Evolutionary conservation across 2,888 invertebrate species (phyloP).

Genomic region (Himalopsyche japonica): DNA sequence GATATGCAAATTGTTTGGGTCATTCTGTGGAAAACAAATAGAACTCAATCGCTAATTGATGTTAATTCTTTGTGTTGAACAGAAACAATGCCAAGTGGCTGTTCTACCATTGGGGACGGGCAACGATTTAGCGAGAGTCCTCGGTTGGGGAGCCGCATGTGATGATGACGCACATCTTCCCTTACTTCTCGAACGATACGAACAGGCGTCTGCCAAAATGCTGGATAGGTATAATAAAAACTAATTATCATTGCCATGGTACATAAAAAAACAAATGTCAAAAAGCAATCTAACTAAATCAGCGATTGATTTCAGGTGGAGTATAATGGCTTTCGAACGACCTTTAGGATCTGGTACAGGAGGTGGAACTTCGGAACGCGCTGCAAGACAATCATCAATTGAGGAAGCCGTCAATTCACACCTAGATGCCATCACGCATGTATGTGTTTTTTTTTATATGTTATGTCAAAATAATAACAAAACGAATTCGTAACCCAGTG

Average conservation of each 20-base stretch:
- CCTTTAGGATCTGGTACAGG: conserved; percentile 57
- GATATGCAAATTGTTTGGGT: no score
- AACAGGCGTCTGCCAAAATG: conserved; percentile 97
- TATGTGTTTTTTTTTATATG: neutral
- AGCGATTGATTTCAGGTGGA: conserved; percentile 78
- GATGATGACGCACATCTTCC: conserved; percentile 94
- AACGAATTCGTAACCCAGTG: no score
- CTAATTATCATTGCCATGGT: no score
- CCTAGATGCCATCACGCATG: conserved; percentile 34
- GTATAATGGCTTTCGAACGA: conserved; percentile 91
- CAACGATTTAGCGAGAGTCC: conserved; percentile 91
- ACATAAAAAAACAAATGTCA: no score
- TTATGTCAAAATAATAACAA: no score
- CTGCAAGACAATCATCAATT: conserved; percentile 11
- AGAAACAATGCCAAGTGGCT: conserved; percentile 93
- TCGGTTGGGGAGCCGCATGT: conserved; percentile 96
- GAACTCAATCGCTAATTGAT: no score
- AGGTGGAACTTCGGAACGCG: conserved; percentile 17
- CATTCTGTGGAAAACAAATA: no score
- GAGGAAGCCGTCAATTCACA: conserved; percentile 36
- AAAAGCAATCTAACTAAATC: no score
- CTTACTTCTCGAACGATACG: conserved; percentile 89
- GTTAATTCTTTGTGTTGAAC: conserved; percentile 42
- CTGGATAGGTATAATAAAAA: conserved; percentile 72
- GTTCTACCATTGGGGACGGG: conserved; percentile 95